Conservation (phyloP, 2,797 vertebrate species). For the Poeciliopsis infans region DNA sequence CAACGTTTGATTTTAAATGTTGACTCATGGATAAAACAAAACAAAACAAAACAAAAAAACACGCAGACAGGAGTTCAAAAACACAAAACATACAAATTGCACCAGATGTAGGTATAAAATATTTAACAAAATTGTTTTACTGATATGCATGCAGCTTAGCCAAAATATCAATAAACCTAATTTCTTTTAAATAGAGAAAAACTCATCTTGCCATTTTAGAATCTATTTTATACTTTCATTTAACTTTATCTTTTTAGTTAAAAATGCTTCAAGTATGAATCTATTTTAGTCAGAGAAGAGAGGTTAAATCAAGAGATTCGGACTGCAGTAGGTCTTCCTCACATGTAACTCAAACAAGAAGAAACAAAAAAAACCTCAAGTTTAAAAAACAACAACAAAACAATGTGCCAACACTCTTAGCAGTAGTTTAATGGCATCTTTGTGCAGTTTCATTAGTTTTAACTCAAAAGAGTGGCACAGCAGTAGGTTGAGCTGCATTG, state of each 20-base stretch:
- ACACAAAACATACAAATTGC: constrained; percentile 81
- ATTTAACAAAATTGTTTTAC: constrained; percentile 93
- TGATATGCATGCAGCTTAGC: constrained; percentile 96
- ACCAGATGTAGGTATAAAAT: constrained; percentile 92
- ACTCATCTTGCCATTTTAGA: constrained; percentile 91
- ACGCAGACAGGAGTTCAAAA: constrained; percentile 37
- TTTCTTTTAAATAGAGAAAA: constrained; percentile 95
- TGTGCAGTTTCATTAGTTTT: constrained; percentile 84
- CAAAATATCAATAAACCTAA: constrained; percentile 85
- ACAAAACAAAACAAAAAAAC: constrained; percentile 38
- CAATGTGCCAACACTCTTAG: constrained; percentile 91
- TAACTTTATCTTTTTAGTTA: constrained; percentile 83
- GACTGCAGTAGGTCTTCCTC: constrained; percentile 30
- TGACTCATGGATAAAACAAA: constrained; percentile 79
- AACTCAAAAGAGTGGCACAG: constrained; percentile 68
- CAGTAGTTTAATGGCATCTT: constrained; percentile 94
- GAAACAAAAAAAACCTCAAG: constrained; percentile 49
- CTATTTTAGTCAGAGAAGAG: constrained; percentile 59
- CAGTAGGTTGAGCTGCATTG: constrained; percentile 60
- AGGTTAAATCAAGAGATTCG: constrained; percentile 75
- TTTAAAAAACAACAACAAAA: constrained; percentile 44
- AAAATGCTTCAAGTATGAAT: constrained; percentile 77
- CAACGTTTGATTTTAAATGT: constrained; percentile 96
- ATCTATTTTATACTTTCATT: constrained; percentile 88
- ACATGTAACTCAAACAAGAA: constrained; percentile 15